Evolutionary conservation across 2,797 vertebrate species (phyloP).

Genomic region (Myotis vivesi): DNA sequence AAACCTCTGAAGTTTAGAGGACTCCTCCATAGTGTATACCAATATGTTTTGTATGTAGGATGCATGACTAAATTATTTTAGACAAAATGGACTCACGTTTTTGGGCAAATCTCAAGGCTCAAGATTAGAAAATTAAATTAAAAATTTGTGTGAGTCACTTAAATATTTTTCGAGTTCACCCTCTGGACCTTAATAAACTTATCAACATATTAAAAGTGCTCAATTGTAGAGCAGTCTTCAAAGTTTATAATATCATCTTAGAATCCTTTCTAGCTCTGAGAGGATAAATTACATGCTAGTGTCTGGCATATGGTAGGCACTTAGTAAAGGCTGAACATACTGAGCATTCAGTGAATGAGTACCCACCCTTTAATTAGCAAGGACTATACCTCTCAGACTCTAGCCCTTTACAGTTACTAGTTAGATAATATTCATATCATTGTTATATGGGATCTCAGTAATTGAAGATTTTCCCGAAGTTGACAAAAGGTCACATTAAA

Average conservation of each 20-base stretch:
- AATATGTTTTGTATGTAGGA: neutral
- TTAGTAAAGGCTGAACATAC: neutral
- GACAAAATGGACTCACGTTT: neutral
- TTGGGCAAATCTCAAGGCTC: neutral
- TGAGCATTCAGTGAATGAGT: neutral
- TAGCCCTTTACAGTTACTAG: neutral
- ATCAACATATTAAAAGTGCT: neutral
- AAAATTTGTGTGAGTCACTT: neutral
- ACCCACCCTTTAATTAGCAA: neutral
- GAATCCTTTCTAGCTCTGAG: conserved; percentile 23
- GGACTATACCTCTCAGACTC: neutral
- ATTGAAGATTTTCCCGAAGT: neutral
- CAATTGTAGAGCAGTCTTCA: neutral
- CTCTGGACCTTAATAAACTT: neutral
- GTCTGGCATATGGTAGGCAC: neutral
- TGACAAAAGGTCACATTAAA: neutral
- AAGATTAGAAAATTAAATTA: conserved; percentile 18
- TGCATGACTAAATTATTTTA: neutral
- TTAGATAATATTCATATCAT: neutral
- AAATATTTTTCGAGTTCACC: neutral
- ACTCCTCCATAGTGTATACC: neutral
- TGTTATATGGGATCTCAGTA: neutral
- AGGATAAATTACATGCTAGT: neutral
- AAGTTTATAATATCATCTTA: neutral
- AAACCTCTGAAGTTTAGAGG: neutral